Base-by-base conservation (phyloP, 2,113 vertebrate species). In the Pycnonotus jocosus region DNA sequence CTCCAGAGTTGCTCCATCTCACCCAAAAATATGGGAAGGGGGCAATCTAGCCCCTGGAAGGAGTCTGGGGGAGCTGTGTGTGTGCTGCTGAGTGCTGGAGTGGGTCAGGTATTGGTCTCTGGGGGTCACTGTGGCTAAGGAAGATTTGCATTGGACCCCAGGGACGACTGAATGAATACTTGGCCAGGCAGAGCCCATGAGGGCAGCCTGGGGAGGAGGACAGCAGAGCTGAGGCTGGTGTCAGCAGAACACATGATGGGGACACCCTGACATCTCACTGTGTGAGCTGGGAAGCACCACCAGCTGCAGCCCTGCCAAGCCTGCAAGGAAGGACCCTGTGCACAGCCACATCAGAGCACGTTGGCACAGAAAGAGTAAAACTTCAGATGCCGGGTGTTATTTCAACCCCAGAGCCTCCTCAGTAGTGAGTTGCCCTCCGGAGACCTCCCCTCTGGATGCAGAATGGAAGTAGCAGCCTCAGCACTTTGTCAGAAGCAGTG, bases 391-490 rank as follows among this genome's bases (percentile, higher is more conserved):
- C 0, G 50, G 33, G 82, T 88, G 94, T 94, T 90, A 60, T 92
- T 95, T 94, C 95, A 90, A 93, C 94, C 92, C 51, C 15, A 3
- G 76, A 88, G 76, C 42, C 45, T 85, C 68, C 64, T 94, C 88
- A 94, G 90, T 83, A 92, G 47, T 25, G 4, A 68, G 70, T 21
- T 86, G 70, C 60, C 68, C 90, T 96, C 61, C 4, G 4, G 25
- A 22, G 82, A 66, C 60, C 87, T 90, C 70, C 65, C 27, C 72
- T 95, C 70, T 7, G 20, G 53, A 57, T 28, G 1, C 68, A 80
- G 80, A 97, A 94, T 82, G 86, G 57, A 89, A 65, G 78, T 96
- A 87, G 95, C 97, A 97, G 97, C 91, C 96, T 98, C 98, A 95
- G 98, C 98, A 97, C 95, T 97, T 98, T 94, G 86, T 90, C 84